Evolutionary conservation across 2,888 invertebrate genomes (phyloP), one percentile per base, ranked within the genome.

Genomic region (Microctonus aethiopoides): DNA sequence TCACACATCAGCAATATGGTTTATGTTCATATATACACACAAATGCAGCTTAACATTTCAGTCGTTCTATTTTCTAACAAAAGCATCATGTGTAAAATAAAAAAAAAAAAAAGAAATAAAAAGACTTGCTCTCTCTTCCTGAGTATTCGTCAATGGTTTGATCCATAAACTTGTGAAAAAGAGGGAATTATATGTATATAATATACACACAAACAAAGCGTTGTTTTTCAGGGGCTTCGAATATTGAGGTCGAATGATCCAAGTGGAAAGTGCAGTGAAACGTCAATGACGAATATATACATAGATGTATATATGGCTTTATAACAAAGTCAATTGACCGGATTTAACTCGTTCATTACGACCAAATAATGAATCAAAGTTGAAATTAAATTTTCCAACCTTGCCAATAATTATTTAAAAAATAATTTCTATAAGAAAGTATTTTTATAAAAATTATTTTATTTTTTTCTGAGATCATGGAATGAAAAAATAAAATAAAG

Each of bases 211-310:
- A 29, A 29, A 66, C 66, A 66, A 66, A 66, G 66, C 46, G 32
- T 39, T 24, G 39, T 39, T 60, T 60, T 60, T 20, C 41, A 29
- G 57, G 46, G 59, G 66, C 39, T 60, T 60, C 60, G 20, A 64
- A 66, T 66, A 66, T 66, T 46, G 66, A 57, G 57, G 57, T 66
- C 66, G 46, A 66, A 66, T 59, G 66, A 32, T 57, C 59, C 34
- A 24, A 57, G 32, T 57, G 66, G 57, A 62, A 63, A 52, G 57
- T 39, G 57, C 59, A 57, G 59, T 66, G 57, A 22, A 59, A 66
- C 66, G 57, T 57, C 39, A 46, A 66, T 66, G 66, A 41, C 60
- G 13, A 60, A 39, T 46, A 36, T 36, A 5, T 46, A 36, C 36
- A 5, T 5, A 36, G 1, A 29, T 7, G 7, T 10, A 10, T 10